Conservation (phyloP, 64 coral and sea anemone genomes). For the Montipora foliosa region DNA sequence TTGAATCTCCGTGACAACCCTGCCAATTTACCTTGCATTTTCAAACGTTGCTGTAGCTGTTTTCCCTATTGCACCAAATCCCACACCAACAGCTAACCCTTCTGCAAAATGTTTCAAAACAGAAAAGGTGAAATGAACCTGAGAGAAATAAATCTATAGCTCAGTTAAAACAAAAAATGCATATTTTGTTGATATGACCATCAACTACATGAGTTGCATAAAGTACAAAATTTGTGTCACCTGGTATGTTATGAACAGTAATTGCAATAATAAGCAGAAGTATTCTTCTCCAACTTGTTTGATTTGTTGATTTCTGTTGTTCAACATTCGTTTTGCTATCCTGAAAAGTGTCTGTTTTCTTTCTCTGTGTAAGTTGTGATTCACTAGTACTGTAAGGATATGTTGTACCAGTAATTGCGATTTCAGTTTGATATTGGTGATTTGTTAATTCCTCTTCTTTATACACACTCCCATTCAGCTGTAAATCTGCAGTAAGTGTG, state of each 20-base stretch:
- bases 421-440: constrained; percentile 22
- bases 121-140: not conserved
- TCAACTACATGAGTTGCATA: not conserved
- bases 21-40: constrained; percentile 88
- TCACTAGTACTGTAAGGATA: constrained; percentile 3
- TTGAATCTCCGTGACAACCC: no score
- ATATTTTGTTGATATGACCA: no score
- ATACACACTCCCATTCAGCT: constrained; percentile 11
- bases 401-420: not conserved
- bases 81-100: constrained; percentile 98
- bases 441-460: constrained; percentile 29
- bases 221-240: constrained; percentile 13
- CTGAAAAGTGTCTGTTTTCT: constrained; percentile 38
- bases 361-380: constrained; percentile 53
- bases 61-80: constrained; percentile 99
- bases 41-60: constrained; percentile 94
- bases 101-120: constrained; percentile 49
- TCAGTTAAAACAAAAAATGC: no score
- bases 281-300: constrained; percentile 92
- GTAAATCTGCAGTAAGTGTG: not conserved
- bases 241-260: constrained; percentile 99
- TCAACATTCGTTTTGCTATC: not conserved
- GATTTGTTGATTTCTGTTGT: constrained; percentile 39
- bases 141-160: no score
- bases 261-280: constrained; percentile 96